Conservation (phyloP, 92 coral and sea anemone genomes). For the Hydrozoanthus gracilis region DNA sequence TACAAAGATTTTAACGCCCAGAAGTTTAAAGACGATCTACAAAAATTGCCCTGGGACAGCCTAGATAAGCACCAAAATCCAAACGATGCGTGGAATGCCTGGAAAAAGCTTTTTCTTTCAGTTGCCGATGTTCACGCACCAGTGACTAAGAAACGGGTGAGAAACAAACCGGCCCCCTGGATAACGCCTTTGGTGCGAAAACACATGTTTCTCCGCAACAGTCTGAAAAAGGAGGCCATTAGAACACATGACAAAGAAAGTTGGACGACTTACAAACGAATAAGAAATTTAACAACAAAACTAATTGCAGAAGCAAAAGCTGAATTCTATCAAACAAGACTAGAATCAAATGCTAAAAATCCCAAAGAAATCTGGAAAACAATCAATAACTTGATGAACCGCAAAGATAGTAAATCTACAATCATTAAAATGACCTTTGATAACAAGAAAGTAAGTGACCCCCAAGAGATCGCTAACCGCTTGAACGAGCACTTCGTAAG, state of each 20-base stretch:
- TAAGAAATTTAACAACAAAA: conserved; percentile 8
- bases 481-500: neutral
- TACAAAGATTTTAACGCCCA: too few species aligned
- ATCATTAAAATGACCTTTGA: conserved; percentile 28
- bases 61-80: neutral
- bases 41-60: conserved; percentile 6
- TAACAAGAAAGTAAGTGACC: conserved; percentile 14
- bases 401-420: conserved; percentile 12
- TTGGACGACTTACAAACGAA: conserved; percentile 19
- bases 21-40: neutral
- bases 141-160: conserved; percentile 20
- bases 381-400: conserved; percentile 11
- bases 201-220: conserved; percentile 37
- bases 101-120: conserved; percentile 42
- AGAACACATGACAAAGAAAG: conserved; percentile 6
- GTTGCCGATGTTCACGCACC: conserved; percentile 46
- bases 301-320: conserved; percentile 18
- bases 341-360: conserved; percentile 18
- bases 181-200: conserved; percentile 34
- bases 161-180: conserved; percentile 21
- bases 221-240: conserved; percentile 17
- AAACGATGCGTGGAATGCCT: conserved; percentile 30
- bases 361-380: conserved; percentile 27
- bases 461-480: conserved; percentile 32
- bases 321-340: conserved; percentile 28